Base-by-base conservation (phyloP, 1,140 invertebrate species). In the Gyrodactylus salaris region DNA sequence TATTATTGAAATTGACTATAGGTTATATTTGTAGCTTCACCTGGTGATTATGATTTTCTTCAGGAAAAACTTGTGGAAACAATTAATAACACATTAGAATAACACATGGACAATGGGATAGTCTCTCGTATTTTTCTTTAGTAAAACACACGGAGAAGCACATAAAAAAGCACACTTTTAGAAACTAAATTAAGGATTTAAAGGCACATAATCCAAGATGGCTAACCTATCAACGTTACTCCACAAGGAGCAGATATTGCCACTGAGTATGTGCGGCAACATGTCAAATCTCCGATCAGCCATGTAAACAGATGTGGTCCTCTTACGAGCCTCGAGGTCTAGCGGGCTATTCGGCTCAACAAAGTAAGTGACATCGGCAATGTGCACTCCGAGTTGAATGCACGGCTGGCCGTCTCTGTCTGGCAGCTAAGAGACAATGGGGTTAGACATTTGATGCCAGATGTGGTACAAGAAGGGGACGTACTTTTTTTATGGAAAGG, bases 401-500 rank as follows among this genome's bases (percentile, higher is more conserved):
- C 26, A 68, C 20, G 70, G 25, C 20, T 76, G 34, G 1, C 20
- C 2, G 7, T 54, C 34, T 54, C 34, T 7, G n/a, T 54, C 34
- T 16, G 34, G 34, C 7, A 54, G 34, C 34, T 54, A n/a, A 54
- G n/a, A n/a, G n/a, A 54, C 34, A 54, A 16, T 54, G 7, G n/a
- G n/a, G 7, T 54, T 7, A 54, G 7, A 54, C 7, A 54, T 16
- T 54, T 54, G n/a, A n/a, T 54, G 7, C n/a, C 7, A 54, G 26
- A 70, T 77, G 75, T 27, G 77, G 76, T 27, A 80, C 76, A 81
- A 96, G 93, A 0, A 97, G 96, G 93, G 0, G n/a, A 54, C 34
- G n/a, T 24, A 71, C 21, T 71, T 71, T 71, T 1, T 20, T 19
- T 1, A 73, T 69, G 19, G 72, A 73, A 20, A 97, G 81, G 0